These are phyloP conservation scores for Anagrus nilaparvatae DNA, from an alignment of 1,140 invertebrate genomes.

Conservation along the genomic window DNA sequence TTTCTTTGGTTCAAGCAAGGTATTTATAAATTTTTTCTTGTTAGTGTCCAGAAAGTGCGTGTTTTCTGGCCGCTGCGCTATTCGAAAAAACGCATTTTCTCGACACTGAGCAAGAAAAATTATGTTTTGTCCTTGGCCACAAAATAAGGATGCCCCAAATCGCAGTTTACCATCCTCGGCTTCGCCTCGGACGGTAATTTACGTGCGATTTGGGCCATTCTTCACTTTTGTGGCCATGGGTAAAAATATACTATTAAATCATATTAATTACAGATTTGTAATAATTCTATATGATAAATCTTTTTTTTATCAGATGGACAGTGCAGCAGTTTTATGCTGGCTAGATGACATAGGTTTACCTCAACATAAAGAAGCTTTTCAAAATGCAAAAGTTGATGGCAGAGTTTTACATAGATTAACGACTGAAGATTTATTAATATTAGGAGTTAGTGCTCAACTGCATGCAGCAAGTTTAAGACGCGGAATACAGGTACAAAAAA, in stretches of 20 bases:
- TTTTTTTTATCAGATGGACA: slow-evolving; percentile 53
- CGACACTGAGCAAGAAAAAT: too few species aligned
- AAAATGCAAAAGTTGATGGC: slow-evolving; percentile 84
- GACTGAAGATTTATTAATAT: slow-evolving; percentile 74
- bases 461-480: slow-evolving; percentile 83
- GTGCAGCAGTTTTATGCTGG: slow-evolving; percentile 80
- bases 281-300: background rate
- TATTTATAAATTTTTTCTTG: slow-evolving; percentile 14
- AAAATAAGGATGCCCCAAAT: too few species aligned
- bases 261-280: background rate
- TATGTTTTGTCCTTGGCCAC: too few species aligned
- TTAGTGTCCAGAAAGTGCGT: too few species aligned
- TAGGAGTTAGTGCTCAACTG: slow-evolving; percentile 80
- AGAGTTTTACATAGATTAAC: slow-evolving; percentile 85
- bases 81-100: too few species aligned
- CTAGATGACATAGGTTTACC: slow-evolving; percentile 94
- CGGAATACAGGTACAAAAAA: slow-evolving; percentile 49
- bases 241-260: too few species aligned
- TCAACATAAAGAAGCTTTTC: slow-evolving; percentile 91
- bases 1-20: slow-evolving; percentile 37
- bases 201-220: too few species aligned
- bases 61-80: too few species aligned
- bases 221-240: too few species aligned
- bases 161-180: too few species aligned
- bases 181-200: too few species aligned